Percentiles rank a stretch among this genome's conserved stretches.
phyloP scores from a whole-genome alignment of 2,888 invertebrate species.

The Bombylius major region DNA sequence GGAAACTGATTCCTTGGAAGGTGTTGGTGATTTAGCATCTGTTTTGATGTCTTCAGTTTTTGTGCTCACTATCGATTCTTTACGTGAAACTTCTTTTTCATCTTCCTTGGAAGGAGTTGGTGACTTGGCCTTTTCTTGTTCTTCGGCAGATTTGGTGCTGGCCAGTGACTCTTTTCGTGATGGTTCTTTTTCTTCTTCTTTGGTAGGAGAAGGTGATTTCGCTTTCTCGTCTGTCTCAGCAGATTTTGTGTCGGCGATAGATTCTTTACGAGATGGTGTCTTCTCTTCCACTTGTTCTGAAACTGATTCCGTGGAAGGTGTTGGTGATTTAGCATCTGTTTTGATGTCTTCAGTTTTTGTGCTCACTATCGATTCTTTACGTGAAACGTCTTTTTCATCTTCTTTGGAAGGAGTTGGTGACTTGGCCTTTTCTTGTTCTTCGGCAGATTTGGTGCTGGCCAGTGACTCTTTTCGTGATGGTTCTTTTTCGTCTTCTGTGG shows the following conservation, averaged over 20 bases:
- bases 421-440: too few species aligned
- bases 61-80: constrained; percentile 20
- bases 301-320: neutral
- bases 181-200: neutral
- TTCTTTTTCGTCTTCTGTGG: neutral
- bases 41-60: constrained; percentile 15
- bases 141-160: neutral
- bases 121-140: too few species aligned
- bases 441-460: neutral
- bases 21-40: neutral
- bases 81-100: constrained; percentile 13
- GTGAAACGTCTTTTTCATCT: constrained; percentile 12
- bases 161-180: constrained; percentile 13
- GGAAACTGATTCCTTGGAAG: neutral
- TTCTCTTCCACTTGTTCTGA: neutral
- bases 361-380: constrained; percentile 21
- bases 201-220: neutral
- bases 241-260: neutral
- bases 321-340: neutral
- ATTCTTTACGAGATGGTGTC: constrained; percentile 3
- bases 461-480: constrained; percentile 13
- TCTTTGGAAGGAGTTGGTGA: too few species aligned
- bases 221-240: neutral
- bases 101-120: neutral
- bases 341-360: constrained; percentile 15